Base-by-base conservation (phyloP, 2,888 invertebrate genomes). In the Rhingia rostrata region DNA sequence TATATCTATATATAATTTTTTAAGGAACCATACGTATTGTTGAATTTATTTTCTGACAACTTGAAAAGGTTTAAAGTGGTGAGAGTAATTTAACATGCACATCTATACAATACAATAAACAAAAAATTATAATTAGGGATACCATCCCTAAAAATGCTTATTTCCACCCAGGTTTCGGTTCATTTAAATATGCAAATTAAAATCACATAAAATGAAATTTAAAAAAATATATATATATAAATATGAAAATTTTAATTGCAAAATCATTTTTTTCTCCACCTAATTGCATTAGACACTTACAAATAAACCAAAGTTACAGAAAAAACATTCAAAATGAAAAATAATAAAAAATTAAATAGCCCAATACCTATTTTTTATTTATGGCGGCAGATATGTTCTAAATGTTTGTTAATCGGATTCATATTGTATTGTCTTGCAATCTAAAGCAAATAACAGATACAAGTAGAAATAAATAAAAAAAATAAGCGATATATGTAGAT, bases 281-380 rank as follows among this genome's bases (percentile, higher is more conserved):
- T 84, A 54, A 53, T 61, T 75, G 69, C 78, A 81, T 63, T 43
- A 64, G 63, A 81, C 67, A 85, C 66, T 70, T 51, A 80, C 63
- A 79, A 61, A 54, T 75, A 72, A 84, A 80, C 58, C 58, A 70
- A 70, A 70, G 66, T 53, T 64, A 83, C 61, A 79, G 47, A 78
- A 70, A 64, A 69, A 83, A 75, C 84, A 84, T 84, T 70, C 79
- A 84, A 84, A 84, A 60, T 61, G 63, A 63, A 78, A 63, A 67
- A 56, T 30, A 22, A 70, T 45, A 49, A 49, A 49, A 49, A 49
- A 14, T 7, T 49, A n/a, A 54, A 70, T 41, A 78, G 63, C 56
- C 79, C 74, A 69, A 64, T 69, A 58, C 54, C 60, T 64, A 73
- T 12, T 33, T 79, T n/a, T 63, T 70, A 22, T 66, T 10, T 49